Base-by-base conservation (phyloP, 2,888 invertebrate genomes). In the Drosophila robusta region DNA sequence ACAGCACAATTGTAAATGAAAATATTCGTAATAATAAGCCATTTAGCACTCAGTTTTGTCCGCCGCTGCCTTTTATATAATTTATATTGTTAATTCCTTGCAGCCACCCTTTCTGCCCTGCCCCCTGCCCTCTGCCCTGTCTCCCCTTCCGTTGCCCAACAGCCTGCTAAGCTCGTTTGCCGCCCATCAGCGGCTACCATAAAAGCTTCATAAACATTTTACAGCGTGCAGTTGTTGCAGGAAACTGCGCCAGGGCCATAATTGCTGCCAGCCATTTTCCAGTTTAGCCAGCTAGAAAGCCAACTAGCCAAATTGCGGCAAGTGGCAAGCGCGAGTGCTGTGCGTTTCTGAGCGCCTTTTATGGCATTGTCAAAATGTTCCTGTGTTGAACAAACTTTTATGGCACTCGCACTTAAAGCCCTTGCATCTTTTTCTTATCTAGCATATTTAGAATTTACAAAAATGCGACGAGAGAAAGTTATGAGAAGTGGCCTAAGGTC, bases 171-270 rank as follows among this genome's bases (percentile, higher is more conserved):
- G 22, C 22, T 12, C 34, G 18, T 6, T 26, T 56, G 47, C 64
- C 72, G 66, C 67, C 63, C 60, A 63, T 63, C 54, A 73, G 78
- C 73, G 52, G 68, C 82, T 65, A 49, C 60, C 78, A 85, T 85
- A 87, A 88, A 85, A 85, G 89, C 87, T 76, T 85, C 87, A 85
- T 85, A 85, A 85, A 88, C 85, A 85, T 85, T 85, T 85, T 80
- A 84, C 84, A 86, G 84, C 88, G 86, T 83, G 80, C 88, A 88
- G 87, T 83, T 80, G 86, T 73, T 78, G 87, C 88, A 85, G 83
- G 80, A 80, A 87, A 71, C 80, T 69, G 78, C 68, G 57, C 62
- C 54, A 63, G 50, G 63, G 58, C 62, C 88, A 69, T 83, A 83
- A 83, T 83, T 83, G 88, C 71, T 57, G 78, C 73, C 75, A 85